These are phyloP conservation scores for Peromyscus leucopus DNA, from an alignment of 2,113 vertebrate genomes.

Conservation along the genomic window DNA sequence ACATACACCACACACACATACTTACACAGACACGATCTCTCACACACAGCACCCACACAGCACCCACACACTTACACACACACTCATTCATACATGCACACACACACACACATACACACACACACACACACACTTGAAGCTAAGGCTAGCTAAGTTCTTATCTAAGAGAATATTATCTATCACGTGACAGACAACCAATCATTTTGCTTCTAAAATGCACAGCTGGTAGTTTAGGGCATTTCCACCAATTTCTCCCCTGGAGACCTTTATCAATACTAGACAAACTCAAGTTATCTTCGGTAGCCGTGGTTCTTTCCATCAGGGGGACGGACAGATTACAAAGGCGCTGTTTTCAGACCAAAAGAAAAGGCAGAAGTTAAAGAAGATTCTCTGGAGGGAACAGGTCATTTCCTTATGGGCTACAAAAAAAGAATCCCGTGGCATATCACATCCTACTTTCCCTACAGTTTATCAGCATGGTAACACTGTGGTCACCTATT, in stretches of 20 bases:
- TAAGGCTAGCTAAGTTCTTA: conserved; percentile 11
- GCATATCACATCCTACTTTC: neutral
- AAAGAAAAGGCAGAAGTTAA: conserved; percentile 9
- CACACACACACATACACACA: neutral
- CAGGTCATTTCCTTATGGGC: neutral
- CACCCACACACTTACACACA: no score
- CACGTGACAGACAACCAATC: neutral
- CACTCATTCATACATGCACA: no score
- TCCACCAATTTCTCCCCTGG: neutral
- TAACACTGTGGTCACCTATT: neutral
- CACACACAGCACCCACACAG: neutral
- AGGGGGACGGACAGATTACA: neutral
- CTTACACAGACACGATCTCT: neutral
- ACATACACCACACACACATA: no score
- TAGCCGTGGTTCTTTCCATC: neutral
- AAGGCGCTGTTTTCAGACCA: neutral
- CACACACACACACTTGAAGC: neutral
- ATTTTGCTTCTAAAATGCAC: conserved; percentile 13
- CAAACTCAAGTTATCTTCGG: neutral
- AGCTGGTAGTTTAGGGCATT: neutral
- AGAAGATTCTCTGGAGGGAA: neutral
- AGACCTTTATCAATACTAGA: neutral
- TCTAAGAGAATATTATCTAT: neutral
- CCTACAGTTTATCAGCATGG: neutral
- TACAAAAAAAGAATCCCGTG: neutral